Percentiles rank a stretch among this genome's conserved stretches.
Evolutionary conservation across 2,113 vertebrate species (phyloP).

Genomic region (Electrona antarctica): DNA sequence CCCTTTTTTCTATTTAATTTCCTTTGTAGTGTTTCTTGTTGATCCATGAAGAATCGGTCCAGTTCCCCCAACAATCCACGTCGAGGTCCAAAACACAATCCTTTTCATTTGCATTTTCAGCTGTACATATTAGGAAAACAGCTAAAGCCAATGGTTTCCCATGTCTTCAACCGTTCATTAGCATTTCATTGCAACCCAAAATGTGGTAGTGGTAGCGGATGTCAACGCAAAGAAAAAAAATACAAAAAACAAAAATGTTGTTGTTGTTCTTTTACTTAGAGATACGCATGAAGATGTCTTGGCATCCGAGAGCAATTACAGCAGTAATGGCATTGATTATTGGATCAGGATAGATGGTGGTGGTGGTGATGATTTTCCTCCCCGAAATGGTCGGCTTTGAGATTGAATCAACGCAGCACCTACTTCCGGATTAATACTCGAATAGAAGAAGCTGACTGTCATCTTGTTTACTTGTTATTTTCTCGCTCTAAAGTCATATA

Average conservation of each 20-base stretch:
- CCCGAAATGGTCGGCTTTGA: constrained; percentile 79
- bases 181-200: constrained; percentile 45
- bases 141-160: constrained; percentile 45
- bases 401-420: constrained; percentile 76
- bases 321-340: constrained; percentile 52
- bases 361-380: constrained; percentile 61
- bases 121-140: constrained; percentile 38
- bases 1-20: constrained; percentile 37
- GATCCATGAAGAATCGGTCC: constrained; percentile 54
- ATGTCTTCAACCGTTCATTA: constrained; percentile 63
- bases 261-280: constrained; percentile 24
- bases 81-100: constrained; percentile 55
- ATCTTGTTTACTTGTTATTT: background rate
- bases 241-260: constrained; percentile 24
- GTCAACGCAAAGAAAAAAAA: constrained; percentile 13
- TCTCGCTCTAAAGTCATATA: background rate
- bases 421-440: constrained; percentile 77
- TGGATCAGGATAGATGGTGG: constrained; percentile 58
- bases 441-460: constrained; percentile 13
- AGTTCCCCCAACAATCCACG: constrained; percentile 56
- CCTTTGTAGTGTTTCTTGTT: constrained; percentile 43
- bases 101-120: constrained; percentile 63
- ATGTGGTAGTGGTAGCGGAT: constrained; percentile 9
- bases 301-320: constrained; percentile 44
- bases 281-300: constrained; percentile 47